Base-by-base conservation (phyloP, 2,113 vertebrate genomes). In the Scophthalmus maximus region DNA sequence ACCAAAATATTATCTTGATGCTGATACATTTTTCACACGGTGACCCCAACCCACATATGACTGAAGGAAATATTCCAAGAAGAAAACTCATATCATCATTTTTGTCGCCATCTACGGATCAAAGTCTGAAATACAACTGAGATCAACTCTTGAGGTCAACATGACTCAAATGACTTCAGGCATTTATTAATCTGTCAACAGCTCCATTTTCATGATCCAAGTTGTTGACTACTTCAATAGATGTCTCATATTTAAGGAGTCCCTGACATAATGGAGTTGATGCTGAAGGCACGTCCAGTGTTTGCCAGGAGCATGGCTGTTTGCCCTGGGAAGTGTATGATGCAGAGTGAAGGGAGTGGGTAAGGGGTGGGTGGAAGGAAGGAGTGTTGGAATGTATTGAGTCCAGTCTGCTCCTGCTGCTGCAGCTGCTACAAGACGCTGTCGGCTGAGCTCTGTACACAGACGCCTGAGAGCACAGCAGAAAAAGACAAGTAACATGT, bases 261-360 rank as follows among this genome's bases (percentile, higher is more conserved):
- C 56, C 25, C 57, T 82, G 68, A 86, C 76, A 65, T 73, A 51
- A 76, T 73, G 69, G 26, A 66, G 71, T 1, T 29, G 46, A 34
- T 23, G 63, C 17, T 67, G 49, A 23, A 20, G 32, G 29, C 34
- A 50, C 74, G 75, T 5, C 25, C 59, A 53, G 59, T 10, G 51
- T n/a, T 40, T 34, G 44, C 10, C 30, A 44, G 52, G 53, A 51
- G 74, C 47, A 58, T 17, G 56, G 49, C 22, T 85, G 58, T 86
- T 79, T 69, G 65, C 47, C 46, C 50, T n/a, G 36, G 36, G 76
- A 77, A 44, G 72, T 55, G 66, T 68, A 68, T 70, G 76, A 84
- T 72, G 61, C 81, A 79, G 63, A 52, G 53, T 30, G 69, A 64
- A 84, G 78, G 76, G 84, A 85, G 83, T 84, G 87, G 85, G 81